phyloP scores from a whole-genome alignment of 2,888 invertebrate genomes.

The Tetranychus piercei region DNA sequence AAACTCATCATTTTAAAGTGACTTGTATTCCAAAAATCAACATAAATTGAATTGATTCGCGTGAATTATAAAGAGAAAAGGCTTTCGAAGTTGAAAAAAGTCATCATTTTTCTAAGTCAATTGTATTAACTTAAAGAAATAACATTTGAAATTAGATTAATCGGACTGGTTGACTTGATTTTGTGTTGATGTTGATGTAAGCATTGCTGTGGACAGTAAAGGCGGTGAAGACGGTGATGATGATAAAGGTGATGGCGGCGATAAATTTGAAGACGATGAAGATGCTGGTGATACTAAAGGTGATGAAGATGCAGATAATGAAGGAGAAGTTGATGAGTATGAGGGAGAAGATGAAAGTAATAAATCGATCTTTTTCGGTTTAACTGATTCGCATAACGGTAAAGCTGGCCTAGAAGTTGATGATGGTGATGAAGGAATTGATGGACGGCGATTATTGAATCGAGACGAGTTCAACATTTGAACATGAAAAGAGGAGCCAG shows the following conservation, averaged over 20 bases:
- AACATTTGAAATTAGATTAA: too few relatives aligned
- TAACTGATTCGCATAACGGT: conserved; percentile 16
- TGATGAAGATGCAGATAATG: background rate
- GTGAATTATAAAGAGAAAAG: too few relatives aligned
- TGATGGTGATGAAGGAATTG: background rate
- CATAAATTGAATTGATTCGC: too few relatives aligned
- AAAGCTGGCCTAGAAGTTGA: background rate
- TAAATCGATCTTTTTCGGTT: conserved; percentile 13
- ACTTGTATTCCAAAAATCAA: too few relatives aligned
- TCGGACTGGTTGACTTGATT: too few relatives aligned
- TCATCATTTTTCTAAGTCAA: too few relatives aligned
- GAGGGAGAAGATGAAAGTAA: background rate
- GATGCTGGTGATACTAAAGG: background rate
- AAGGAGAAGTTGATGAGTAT: background rate
- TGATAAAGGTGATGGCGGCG: background rate
- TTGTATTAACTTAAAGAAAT: too few relatives aligned
- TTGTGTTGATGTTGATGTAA: too few relatives aligned
- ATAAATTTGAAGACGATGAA: background rate
- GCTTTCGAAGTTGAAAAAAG: too few relatives aligned
- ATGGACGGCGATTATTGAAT: background rate
- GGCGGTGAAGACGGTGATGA: background rate
- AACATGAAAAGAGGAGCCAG: conserved; percentile 14
- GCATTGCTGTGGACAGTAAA: too few relatives aligned
- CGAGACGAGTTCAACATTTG: background rate
- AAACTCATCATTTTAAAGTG: too few relatives aligned